phyloP scores from a whole-genome alignment of 1,140 invertebrate genomes.

The Drosophila arawakana region DNA sequence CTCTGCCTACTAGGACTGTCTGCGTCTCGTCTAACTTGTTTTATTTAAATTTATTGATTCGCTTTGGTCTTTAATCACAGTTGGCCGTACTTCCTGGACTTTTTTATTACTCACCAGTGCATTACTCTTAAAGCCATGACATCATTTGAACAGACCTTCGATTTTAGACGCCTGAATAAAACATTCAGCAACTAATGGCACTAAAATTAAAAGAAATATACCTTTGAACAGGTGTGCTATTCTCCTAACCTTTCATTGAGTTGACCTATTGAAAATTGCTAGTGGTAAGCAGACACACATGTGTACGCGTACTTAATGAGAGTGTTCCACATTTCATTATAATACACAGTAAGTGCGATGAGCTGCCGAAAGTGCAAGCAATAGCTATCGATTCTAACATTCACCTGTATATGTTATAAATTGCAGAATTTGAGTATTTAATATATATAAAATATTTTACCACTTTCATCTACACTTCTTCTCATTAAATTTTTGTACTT shows the following conservation, averaged over 20 bases:
- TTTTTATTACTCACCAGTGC: neutral
- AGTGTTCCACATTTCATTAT: conserved; percentile 11
- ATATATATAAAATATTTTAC: too few relatives aligned
- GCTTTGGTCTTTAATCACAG: conserved; percentile 36
- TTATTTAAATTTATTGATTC: conserved; percentile 52
- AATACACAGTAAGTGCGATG: neutral
- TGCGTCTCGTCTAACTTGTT: conserved; percentile 2
- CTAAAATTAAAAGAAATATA: conserved; percentile 18
- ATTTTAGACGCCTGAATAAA: conserved; percentile 18
- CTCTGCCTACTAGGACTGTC: neutral
- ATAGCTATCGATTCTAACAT: too few relatives aligned
- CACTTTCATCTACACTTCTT: neutral
- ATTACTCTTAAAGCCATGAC: conserved; percentile 37
- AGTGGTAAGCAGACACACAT: neutral
- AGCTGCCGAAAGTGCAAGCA: neutral
- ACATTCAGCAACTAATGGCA: conserved; percentile 19
- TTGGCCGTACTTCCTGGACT: neutral
- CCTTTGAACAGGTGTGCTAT: conserved; percentile 30
- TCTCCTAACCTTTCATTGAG: conserved; percentile 24
- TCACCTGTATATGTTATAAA: too few relatives aligned
- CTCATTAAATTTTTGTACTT: neutral
- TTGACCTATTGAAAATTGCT: conserved; percentile 25
- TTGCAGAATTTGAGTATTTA: too few relatives aligned
- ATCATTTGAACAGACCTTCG: conserved; percentile 37
- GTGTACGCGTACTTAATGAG: conserved; percentile 1